Percentiles rank a stretch among this genome's conserved stretches.
Evolutionary conservation across 2,113 vertebrate species (phyloP).

Genomic region (Tupaia chinensis): DNA sequence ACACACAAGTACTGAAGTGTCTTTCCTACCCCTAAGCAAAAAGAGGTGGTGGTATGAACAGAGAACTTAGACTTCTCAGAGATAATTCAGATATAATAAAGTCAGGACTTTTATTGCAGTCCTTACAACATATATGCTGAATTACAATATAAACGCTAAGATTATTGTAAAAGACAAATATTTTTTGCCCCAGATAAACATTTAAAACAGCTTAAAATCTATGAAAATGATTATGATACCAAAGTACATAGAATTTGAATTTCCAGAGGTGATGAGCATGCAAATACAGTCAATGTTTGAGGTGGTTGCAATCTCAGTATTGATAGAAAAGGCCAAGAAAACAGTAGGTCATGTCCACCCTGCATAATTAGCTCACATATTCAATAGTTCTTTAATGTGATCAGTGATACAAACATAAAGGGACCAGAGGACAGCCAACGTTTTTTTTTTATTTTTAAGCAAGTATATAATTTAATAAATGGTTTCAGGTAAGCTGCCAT

Average conservation of each 20-base stretch:
- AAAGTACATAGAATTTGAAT: not conserved
- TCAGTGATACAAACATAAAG: not conserved
- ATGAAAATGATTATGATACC: not conserved
- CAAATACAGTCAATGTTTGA: not conserved
- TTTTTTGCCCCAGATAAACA: not conserved
- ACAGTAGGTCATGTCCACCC: not conserved
- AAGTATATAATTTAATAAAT: not conserved
- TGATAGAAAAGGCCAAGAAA: slow-evolving; percentile 3
- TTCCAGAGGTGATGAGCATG: not conserved
- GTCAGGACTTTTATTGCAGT: not conserved
- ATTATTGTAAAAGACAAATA: not conserved
- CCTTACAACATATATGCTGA: not conserved
- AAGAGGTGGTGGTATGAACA: not conserved
- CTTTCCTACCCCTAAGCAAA: not conserved
- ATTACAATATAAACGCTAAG: not conserved
- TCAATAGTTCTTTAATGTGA: not conserved
- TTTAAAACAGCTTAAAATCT: slow-evolving; percentile 30
- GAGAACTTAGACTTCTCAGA: not conserved
- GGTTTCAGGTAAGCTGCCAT: not conserved
- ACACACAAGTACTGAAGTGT: not conserved
- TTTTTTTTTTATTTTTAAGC: slow-evolving; percentile 45
- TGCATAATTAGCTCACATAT: not conserved
- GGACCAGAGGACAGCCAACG: not conserved
- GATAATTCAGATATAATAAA: not conserved
- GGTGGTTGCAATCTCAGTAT: not conserved